A percentile compares a stretch with the other conserved stretches of the same genome.
These are phyloP conservation scores for Mugil cephalus DNA, from an alignment of 2,113 vertebrate species.

Conservation along the genomic window DNA sequence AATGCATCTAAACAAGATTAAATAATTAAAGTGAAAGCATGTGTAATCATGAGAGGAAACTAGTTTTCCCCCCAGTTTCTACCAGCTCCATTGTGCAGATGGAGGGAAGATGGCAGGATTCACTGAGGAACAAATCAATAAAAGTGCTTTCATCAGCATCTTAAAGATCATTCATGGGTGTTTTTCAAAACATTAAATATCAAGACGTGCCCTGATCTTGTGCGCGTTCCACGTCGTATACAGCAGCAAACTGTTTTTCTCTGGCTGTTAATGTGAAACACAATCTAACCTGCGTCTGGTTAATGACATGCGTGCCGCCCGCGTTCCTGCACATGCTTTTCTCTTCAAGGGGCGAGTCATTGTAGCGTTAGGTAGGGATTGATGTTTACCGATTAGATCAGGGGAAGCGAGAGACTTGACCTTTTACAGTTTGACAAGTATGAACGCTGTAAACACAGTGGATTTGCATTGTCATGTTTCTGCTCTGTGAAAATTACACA, in stretches of 20 bases:
- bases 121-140: constrained; percentile 25
- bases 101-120: constrained; percentile 6
- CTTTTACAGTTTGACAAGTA: constrained; percentile 75
- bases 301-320: constrained; percentile 13
- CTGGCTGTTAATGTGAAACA: neutral
- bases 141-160: constrained; percentile 17
- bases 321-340: constrained; percentile 4
- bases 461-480: constrained; percentile 67
- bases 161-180: neutral
- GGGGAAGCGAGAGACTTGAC: constrained; percentile 71
- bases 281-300: constrained; percentile 9
- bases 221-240: too few relatives aligned
- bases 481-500: constrained; percentile 45
- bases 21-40: neutral
- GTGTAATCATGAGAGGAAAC: neutral
- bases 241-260: neutral
- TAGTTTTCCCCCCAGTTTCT: neutral
- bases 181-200: constrained; percentile 9
- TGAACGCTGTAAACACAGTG: constrained; percentile 73
- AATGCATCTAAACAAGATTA: neutral
- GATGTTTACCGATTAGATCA: constrained; percentile 77
- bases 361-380: constrained; percentile 42
- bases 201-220: constrained; percentile 1
- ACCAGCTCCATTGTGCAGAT: constrained; percentile 4
- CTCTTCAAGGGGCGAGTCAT: constrained; percentile 34